Conservation (phyloP, 2,888 invertebrate species). For the Salticus scenicus region DNA sequence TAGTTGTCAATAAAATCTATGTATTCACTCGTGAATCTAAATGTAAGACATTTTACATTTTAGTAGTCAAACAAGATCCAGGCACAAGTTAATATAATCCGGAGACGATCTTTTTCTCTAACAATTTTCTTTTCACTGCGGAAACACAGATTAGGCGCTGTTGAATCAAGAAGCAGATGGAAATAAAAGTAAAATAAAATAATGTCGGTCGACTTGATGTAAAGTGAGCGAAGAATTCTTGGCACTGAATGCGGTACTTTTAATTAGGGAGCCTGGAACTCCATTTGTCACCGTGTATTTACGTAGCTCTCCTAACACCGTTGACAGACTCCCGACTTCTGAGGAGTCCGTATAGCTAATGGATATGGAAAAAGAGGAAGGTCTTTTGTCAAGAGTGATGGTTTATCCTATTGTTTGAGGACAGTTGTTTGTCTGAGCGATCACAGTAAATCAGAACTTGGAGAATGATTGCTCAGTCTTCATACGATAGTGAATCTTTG, state of each 20-base stretch:
- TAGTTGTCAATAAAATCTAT: too few relatives aligned
- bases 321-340: constrained; percentile 46
- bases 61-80: constrained; percentile 40
- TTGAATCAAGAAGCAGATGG: constrained; percentile 42
- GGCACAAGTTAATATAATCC: constrained; percentile 26
- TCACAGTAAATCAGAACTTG: neutral
- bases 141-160: constrained; percentile 49
- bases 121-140: neutral
- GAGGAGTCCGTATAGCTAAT: neutral
- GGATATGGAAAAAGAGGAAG: constrained; percentile 6
- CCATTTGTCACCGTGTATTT: constrained; percentile 66
- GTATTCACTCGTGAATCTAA: too few relatives aligned
- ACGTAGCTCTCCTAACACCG: constrained; percentile 48
- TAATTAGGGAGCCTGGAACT: constrained; percentile 58
- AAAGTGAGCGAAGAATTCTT: constrained; percentile 64
- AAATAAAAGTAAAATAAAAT: neutral
- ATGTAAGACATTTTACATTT: too few relatives aligned
- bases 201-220: constrained; percentile 45
- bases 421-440: constrained; percentile 10
- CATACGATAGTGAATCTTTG: neutral
- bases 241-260: constrained; percentile 66
- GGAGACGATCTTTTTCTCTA: neutral
- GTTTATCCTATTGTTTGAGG: neutral
- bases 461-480: neutral
- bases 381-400: constrained; percentile 4